Evolutionary conservation across 2,797 vertebrate species (phyloP).

Genomic region (Bothrops alternatus): DNA sequence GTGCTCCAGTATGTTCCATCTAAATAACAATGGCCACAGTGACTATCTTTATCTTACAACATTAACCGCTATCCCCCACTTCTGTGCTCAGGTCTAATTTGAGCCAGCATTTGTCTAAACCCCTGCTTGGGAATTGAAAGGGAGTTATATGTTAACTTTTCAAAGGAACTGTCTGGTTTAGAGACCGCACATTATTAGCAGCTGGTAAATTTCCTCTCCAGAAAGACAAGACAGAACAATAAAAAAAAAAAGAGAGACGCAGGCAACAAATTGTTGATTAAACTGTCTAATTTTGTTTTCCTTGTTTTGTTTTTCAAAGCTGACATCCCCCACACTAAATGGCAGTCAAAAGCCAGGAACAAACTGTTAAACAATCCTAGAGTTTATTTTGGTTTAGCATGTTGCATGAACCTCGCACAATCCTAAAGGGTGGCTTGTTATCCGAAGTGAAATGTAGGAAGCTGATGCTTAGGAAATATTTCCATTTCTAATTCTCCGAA

Average conservation of each 20-base stretch:
- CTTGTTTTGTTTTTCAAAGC: neutral
- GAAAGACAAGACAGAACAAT: conserved; percentile 59
- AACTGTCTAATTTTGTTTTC: neutral
- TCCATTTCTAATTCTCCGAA: too few species aligned
- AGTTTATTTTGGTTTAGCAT: neutral
- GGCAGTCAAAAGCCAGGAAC: neutral
- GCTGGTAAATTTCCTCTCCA: conserved; percentile 73
- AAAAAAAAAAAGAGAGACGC: neutral
- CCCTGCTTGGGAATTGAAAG: conserved; percentile 69
- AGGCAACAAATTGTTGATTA: neutral
- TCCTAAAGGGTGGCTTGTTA: neutral
- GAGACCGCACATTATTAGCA: conserved; percentile 71
- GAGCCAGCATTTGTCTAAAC: conserved; percentile 72
- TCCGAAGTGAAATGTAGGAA: neutral
- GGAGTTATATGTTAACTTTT: conserved; percentile 73
- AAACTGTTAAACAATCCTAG: neutral
- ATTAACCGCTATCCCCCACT: conserved; percentile 66
- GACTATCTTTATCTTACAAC: conserved; percentile 72
- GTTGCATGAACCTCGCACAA: neutral
- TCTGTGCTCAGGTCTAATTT: conserved; percentile 71
- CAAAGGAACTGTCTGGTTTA: conserved; percentile 70
- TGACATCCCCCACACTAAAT: neutral
- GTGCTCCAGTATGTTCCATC: conserved; percentile 73
- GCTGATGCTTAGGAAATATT: neutral
- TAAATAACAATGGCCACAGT: conserved; percentile 75